Conservation (phyloP, 2,797 vertebrate genomes). For the Sebastes cheni region DNA sequence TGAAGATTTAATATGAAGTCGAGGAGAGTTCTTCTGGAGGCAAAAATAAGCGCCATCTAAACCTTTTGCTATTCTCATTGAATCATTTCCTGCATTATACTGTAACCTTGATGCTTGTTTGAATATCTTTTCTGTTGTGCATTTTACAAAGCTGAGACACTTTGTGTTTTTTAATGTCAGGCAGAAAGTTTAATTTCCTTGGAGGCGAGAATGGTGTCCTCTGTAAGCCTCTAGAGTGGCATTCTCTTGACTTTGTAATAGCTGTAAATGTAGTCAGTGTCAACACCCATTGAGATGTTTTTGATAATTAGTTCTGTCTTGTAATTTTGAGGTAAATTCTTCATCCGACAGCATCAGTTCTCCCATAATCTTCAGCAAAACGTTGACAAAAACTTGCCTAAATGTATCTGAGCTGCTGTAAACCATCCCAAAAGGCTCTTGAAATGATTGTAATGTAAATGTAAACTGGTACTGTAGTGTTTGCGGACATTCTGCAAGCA, state of each 20-base stretch:
- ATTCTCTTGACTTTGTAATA: not conserved
- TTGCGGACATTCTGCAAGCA: not conserved
- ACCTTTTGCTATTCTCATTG: not conserved
- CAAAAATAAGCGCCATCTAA: not conserved
- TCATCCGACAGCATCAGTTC: not conserved
- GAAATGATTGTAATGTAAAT: not conserved
- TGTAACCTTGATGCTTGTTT: not conserved
- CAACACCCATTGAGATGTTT: not conserved
- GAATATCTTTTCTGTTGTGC: not conserved
- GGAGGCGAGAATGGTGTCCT: not conserved
- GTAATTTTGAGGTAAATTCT: not conserved
- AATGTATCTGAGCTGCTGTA: not conserved
- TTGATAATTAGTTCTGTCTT: not conserved
- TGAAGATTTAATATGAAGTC: constrained; percentile 1
- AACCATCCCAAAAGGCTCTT: not conserved
- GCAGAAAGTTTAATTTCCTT: not conserved
- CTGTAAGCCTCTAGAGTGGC: not conserved
- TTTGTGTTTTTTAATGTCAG: not conserved
- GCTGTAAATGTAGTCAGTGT: not conserved
- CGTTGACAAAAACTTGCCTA: not conserved
- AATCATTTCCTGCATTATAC: not conserved
- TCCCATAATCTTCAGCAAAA: not conserved
- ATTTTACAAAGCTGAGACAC: not conserved
- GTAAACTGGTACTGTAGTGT: not conserved
- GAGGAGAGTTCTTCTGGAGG: not conserved